Percentiles rank a stretch among this genome's conserved stretches.
Conservation (phyloP, 2,888 invertebrate genomes). For the Drosophila flavopinicola region DNA sequence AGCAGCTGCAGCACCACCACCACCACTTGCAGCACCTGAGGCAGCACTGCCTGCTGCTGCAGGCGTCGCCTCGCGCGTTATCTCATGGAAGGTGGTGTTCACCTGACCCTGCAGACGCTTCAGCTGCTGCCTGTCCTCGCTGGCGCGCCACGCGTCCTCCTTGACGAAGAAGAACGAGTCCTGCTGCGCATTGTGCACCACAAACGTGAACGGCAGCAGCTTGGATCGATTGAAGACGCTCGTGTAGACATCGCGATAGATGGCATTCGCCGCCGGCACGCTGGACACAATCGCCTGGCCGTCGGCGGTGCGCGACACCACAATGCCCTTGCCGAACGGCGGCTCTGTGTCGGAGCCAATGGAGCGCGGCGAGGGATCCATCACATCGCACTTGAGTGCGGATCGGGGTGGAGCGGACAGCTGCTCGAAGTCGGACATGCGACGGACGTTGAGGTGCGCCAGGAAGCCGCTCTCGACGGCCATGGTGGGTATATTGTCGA, state of each 20-base stretch:
- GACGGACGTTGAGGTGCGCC: constrained; percentile 91
- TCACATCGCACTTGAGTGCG: constrained; percentile 91
- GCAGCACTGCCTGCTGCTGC: background rate
- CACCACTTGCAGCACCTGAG: background rate
- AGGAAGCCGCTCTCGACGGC: constrained; percentile 93
- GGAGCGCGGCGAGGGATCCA: constrained; percentile 89
- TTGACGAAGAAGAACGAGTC: constrained; percentile 97
- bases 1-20: background rate
- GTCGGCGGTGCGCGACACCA: constrained; percentile 91
- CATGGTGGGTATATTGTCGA: constrained; percentile 88
- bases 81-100: constrained; percentile 95
- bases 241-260: constrained; percentile 95
- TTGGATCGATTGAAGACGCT: constrained; percentile 96
- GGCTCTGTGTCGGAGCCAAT: constrained; percentile 94
- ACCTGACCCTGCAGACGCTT: constrained; percentile 95
- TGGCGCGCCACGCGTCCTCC: constrained; percentile 94
- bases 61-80: constrained; percentile 87
- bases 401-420: constrained; percentile 92
- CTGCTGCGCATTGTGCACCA: constrained; percentile 94
- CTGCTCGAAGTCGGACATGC: constrained; percentile 91
- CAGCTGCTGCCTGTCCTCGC: constrained; percentile 94
- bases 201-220: constrained; percentile 93
- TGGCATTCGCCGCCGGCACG: constrained; percentile 95
- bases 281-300: constrained; percentile 93
- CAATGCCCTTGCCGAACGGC: constrained; percentile 93